Conservation (phyloP, 2,888 invertebrate species). For the Galerucella nymphaeae region DNA sequence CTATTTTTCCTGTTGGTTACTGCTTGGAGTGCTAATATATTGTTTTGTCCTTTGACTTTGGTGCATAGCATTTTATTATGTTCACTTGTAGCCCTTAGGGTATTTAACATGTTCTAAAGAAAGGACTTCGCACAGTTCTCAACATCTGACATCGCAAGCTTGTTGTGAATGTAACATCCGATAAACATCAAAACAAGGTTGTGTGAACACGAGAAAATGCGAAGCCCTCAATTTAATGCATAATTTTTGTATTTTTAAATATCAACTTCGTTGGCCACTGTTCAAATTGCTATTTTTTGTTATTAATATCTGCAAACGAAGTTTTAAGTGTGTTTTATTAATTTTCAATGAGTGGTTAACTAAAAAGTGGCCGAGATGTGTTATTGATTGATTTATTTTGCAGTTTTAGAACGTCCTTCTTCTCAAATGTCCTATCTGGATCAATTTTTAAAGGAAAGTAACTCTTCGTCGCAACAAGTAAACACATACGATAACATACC, state of each 20-base stretch:
- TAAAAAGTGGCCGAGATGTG: background rate
- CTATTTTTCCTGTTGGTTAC: constrained; percentile 56
- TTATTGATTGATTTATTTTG: constrained; percentile 16
- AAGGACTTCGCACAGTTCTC: constrained; percentile 29
- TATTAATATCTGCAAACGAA: constrained; percentile 1
- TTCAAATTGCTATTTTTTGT: background rate
- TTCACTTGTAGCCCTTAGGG: constrained; percentile 47
- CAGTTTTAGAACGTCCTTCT: constrained; percentile 88
- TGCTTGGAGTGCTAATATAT: constrained; percentile 67
- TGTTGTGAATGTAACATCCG: background rate
- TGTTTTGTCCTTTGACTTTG: constrained; percentile 47
- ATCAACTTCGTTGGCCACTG: constrained; percentile 9
- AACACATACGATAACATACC: constrained; percentile 59
- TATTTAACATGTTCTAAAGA: constrained; percentile 36
- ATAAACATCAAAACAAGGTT: background rate
- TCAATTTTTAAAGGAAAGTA: constrained; percentile 86
- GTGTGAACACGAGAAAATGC: constrained; percentile 18
- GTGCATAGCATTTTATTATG: constrained; percentile 41
- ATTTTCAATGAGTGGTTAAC: constrained; percentile 17
- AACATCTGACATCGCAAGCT: background rate
- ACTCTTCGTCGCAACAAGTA: constrained; percentile 57
- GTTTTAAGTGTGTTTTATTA: constrained; percentile 25
- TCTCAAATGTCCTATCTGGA: constrained; percentile 93
- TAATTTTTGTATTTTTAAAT: constrained; percentile 18
- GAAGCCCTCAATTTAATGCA: constrained; percentile 34